Conservation (phyloP, 2,797 vertebrate species). For the Tolypeutes matacus region DNA sequence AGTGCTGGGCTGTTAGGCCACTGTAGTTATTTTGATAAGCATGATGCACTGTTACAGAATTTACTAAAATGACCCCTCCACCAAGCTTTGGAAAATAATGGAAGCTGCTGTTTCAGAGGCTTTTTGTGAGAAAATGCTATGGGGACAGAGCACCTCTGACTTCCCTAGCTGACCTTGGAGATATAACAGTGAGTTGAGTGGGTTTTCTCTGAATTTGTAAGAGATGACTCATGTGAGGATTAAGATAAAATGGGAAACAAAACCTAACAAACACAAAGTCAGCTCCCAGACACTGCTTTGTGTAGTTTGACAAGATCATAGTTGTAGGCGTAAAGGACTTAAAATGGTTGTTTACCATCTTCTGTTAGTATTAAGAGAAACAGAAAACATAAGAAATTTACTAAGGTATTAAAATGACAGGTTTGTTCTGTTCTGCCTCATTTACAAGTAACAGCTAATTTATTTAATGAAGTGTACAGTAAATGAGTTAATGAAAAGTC, state of each 20-base stretch:
- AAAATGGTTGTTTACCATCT: background rate
- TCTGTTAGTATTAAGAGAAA: conserved; percentile 49
- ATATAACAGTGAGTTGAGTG: background rate
- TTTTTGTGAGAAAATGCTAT: background rate
- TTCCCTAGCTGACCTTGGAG: background rate
- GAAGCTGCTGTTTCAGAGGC: conserved; percentile 21
- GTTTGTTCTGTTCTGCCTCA: background rate
- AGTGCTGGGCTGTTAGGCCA: background rate
- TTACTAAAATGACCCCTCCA: background rate
- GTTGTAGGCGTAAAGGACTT: background rate
- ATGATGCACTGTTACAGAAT: background rate
- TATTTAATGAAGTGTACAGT: background rate
- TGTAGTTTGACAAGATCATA: conserved; percentile 21
- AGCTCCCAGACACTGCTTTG: conserved; percentile 14
- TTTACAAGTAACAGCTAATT: background rate
- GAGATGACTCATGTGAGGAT: background rate
- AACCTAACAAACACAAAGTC: background rate
- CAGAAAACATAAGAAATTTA: background rate
- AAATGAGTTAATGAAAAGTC: background rate
- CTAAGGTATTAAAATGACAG: conserved; percentile 38
- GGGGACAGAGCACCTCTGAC: background rate
- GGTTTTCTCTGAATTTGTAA: background rate
- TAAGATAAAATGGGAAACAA: background rate
- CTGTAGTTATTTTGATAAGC: background rate
- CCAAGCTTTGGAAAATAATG: background rate